phyloP scores from a whole-genome alignment of 1,140 invertebrate species.

The Polypedilum pembai region DNA sequence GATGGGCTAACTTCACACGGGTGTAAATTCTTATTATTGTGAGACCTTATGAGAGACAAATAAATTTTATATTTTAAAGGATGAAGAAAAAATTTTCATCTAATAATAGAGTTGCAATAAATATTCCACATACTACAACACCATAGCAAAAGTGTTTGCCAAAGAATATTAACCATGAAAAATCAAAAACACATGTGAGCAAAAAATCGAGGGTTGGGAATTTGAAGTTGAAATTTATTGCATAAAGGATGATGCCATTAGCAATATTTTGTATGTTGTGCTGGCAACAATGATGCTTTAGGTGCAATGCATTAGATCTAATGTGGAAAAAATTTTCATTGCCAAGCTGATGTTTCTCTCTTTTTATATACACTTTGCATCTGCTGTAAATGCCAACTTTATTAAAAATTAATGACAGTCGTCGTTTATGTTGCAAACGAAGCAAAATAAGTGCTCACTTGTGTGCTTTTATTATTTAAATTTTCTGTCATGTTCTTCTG shows the following conservation, averaged over 20 bases:
- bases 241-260: not conserved
- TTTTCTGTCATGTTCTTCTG: not conserved
- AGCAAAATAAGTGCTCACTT: not conserved
- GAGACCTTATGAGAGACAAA: too few species aligned
- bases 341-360: not conserved
- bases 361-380: not conserved
- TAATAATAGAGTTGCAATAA: not conserved
- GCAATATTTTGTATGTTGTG: not conserved
- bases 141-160: conserved; percentile 2
- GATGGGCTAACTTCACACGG: too few species aligned
- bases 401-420: conserved; percentile 9
- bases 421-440: not conserved
- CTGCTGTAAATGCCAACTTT: not conserved
- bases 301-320: not conserved
- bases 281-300: too few species aligned
- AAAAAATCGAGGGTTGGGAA: not conserved
- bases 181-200: not conserved
- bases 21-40: too few species aligned
- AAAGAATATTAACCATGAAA: conserved; percentile 13
- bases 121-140: not conserved
- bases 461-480: not conserved
- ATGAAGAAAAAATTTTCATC: too few species aligned
- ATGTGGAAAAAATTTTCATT: conserved; percentile 4
- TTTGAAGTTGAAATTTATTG: not conserved
- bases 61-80: too few species aligned